Conservation (phyloP, 1,140 invertebrate species). For the Plodia interpunctella region DNA sequence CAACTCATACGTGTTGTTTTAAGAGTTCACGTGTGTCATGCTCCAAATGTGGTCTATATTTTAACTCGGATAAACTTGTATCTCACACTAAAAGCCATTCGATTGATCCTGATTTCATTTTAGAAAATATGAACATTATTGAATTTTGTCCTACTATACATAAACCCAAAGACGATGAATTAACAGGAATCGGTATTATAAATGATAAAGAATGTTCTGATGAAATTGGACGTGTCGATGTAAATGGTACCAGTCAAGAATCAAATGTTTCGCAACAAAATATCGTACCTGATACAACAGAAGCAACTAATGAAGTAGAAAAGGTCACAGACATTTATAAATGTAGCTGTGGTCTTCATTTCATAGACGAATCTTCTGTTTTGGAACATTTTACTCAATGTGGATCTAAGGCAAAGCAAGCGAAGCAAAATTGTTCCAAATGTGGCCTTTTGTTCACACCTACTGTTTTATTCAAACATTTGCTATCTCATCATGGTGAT, state of each 20-base stretch:
- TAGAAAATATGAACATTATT: conserved; percentile 33
- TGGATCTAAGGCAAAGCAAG: conserved; percentile 19
- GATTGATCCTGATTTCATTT: conserved; percentile 35
- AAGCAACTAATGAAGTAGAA: conserved; percentile 14
- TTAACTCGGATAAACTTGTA: conserved; percentile 31
- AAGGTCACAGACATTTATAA: conserved; percentile 37
- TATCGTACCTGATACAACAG: neutral
- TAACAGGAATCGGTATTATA: neutral
- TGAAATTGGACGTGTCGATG: neutral
- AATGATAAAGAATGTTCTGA: neutral
- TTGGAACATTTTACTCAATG: conserved; percentile 33
- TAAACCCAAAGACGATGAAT: neutral
- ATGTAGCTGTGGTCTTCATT: conserved; percentile 48
- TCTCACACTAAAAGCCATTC: conserved; percentile 37
- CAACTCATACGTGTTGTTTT: conserved; percentile 34
- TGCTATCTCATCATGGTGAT: conserved; percentile 44
- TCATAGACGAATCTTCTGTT: conserved; percentile 30
- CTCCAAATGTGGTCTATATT: conserved; percentile 37
- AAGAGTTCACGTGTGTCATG: conserved; percentile 32
- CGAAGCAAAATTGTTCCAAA: conserved; percentile 43
- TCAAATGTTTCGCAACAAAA: neutral
- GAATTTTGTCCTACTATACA: conserved; percentile 17
- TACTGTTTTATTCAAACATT: conserved; percentile 47
- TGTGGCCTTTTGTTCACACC: conserved; percentile 45
- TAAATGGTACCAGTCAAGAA: neutral